A percentile compares a stretch with the other conserved stretches of the same genome.
Conservation (phyloP, 1,140 invertebrate species). For the Arion vulgaris region DNA sequence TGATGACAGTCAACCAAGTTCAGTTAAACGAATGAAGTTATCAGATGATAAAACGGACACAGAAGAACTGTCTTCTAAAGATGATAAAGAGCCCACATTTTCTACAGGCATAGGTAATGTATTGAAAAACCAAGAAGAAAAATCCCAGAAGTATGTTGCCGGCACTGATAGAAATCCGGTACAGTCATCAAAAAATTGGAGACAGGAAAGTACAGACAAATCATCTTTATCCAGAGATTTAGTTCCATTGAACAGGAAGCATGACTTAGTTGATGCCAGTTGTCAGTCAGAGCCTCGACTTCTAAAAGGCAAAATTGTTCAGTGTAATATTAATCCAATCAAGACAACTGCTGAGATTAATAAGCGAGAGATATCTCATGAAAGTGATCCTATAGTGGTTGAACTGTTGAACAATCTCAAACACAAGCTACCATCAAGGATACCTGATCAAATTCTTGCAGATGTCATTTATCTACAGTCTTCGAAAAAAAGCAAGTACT, state of each 20-base stretch:
- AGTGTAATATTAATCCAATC: slow-evolving; percentile 30
- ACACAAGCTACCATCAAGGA: slow-evolving; percentile 4
- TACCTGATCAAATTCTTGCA: not conserved
- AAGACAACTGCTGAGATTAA: not conserved
- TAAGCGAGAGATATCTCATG: not conserved
- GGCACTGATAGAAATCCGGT: not conserved
- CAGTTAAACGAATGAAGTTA: not conserved
- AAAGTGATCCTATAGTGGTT: not conserved
- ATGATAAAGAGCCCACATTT: not conserved
- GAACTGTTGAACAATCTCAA: slow-evolving; percentile 4
- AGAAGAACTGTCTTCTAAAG: not conserved
- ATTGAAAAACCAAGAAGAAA: not conserved
- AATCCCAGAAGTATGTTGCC: not conserved
- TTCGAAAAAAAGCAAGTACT: not conserved
- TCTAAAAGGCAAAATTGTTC: slow-evolving; percentile 34
- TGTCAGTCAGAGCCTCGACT: slow-evolving; percentile 1
- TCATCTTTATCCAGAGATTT: not conserved
- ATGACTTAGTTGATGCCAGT: not conserved
- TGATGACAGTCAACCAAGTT: not conserved
- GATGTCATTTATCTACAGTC: not conserved
- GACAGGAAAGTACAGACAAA: not conserved
- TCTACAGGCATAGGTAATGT: not conserved
- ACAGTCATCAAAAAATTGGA: not conserved
- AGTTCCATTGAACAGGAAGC: not conserved
- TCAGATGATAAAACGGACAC: not conserved